Evolutionary conservation across 53 echinoderm and acorn worm species (phyloP).

Genomic region (Apostichopus leukothele): DNA sequence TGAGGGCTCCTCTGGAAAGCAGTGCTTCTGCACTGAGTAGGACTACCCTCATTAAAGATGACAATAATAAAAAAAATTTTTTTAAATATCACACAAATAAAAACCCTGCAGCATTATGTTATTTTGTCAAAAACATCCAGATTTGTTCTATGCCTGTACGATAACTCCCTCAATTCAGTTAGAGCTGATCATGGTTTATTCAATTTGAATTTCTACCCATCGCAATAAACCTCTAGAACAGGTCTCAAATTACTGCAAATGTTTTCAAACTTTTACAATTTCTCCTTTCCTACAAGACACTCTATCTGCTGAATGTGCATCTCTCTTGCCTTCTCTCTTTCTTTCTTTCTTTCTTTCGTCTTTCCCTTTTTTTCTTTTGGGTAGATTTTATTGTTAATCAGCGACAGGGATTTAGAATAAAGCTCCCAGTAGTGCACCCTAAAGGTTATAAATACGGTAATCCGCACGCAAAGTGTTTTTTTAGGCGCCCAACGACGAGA

Average conservation of each 20-base stretch:
- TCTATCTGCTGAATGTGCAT: too few relatives aligned
- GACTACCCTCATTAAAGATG: too few relatives aligned
- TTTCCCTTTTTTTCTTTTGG: neutral
- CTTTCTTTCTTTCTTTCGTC: too few relatives aligned
- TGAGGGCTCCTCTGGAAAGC: too few relatives aligned
- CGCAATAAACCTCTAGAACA: neutral
- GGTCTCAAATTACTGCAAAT: neutral
- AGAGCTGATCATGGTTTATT: neutral
- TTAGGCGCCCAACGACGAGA: neutral
- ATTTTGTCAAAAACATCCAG: too few relatives aligned
- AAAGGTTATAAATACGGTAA: neutral
- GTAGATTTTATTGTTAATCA: neutral
- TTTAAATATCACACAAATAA: too few relatives aligned
- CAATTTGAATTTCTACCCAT: neutral
- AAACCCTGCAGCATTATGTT: too few relatives aligned
- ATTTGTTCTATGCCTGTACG: neutral
- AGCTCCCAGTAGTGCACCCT: neutral
- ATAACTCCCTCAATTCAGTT: constrained; percentile 19
- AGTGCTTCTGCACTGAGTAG: too few relatives aligned
- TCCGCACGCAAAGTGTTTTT: neutral
- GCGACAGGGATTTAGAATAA: too few relatives aligned
- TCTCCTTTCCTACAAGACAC: neutral
- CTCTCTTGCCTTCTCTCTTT: too few relatives aligned
- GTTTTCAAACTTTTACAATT: neutral
- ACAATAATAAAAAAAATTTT: too few relatives aligned